Percentiles rank a stretch among this genome's conserved stretches.
phyloP scores from a whole-genome alignment of 2,888 invertebrate species.

The Diaperis boleti region DNA sequence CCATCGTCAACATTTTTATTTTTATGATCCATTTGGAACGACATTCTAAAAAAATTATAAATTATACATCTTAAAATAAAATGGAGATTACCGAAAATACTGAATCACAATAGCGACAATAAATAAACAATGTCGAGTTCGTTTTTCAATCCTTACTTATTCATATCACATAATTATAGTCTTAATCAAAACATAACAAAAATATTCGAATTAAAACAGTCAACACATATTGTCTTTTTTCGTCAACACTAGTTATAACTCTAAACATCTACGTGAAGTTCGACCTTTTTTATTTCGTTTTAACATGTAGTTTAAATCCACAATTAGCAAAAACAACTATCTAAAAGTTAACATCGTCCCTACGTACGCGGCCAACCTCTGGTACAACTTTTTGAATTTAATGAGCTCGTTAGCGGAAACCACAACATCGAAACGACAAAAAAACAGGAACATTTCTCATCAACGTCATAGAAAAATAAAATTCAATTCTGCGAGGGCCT shows the following conservation, averaged over 20 bases:
- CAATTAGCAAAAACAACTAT: conserved; percentile 13
- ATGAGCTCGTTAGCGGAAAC: conserved; percentile 26
- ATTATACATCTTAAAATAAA: conserved; percentile 5
- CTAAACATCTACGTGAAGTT: conserved; percentile 6
- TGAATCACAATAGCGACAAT: conserved; percentile 34
- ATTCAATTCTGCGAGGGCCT: conserved; percentile 17
- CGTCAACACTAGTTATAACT: conserved; percentile 10
- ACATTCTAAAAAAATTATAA: conserved; percentile 25
- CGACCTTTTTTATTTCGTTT: neutral
- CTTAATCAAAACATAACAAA: conserved; percentile 17
- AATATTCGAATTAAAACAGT: conserved; percentile 3
- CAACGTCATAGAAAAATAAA: conserved; percentile 25
- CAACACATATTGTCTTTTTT: conserved; percentile 6
- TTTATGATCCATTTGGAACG: conserved; percentile 4
- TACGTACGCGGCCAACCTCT: conserved; percentile 8
- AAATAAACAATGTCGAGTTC: conserved; percentile 13
- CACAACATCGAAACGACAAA: conserved; percentile 18
- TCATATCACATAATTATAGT: conserved; percentile 23
- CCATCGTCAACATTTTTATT: conserved; percentile 19
- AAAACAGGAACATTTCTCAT: conserved; percentile 12
- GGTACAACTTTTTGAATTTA: conserved; percentile 14
- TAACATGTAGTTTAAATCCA: conserved; percentile 1
- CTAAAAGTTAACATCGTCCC: neutral
- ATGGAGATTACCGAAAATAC: conserved; percentile 32
- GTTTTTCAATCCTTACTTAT: conserved; percentile 21